Evolutionary conservation across 92 coral and sea anemone genomes (phyloP).

Genomic region (Desmophyllum pertusum): DNA sequence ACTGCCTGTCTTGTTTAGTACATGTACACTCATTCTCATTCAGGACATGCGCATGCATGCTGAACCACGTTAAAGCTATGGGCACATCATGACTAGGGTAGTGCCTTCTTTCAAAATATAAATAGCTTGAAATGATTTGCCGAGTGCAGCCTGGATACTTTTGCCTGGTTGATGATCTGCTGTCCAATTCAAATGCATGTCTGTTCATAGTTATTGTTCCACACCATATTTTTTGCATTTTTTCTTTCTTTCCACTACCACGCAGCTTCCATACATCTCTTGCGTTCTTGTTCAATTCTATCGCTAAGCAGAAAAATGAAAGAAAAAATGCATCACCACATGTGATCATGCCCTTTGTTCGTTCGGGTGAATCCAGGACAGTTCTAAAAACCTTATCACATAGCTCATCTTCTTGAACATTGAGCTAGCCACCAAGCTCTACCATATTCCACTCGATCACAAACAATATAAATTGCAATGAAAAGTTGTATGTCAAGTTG

Average conservation of each 20-base stretch:
- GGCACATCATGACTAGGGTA: too few species aligned
- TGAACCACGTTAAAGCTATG: too few species aligned
- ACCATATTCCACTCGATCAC: background rate
- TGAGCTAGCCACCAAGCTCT: background rate
- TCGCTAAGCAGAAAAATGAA: background rate
- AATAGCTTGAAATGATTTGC: background rate
- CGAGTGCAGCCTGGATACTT: background rate
- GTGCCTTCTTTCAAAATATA: too few species aligned
- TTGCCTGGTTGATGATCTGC: background rate
- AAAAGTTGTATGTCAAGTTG: too few species aligned
- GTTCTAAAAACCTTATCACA: background rate
- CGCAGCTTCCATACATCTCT: conserved; percentile 44
- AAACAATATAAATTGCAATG: background rate
- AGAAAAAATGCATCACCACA: background rate
- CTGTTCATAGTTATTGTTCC: too few species aligned
- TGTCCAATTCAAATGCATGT: background rate
- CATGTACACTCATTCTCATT: background rate
- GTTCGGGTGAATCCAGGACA: background rate
- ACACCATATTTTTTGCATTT: background rate
- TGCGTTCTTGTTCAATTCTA: background rate
- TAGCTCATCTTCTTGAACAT: background rate
- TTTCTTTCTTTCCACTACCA: background rate
- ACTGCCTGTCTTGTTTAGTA: background rate
- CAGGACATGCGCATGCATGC: too few species aligned
- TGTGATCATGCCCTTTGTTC: background rate